phyloP scores from a whole-genome alignment of 2,888 invertebrate genomes.

The Drosophila colorata region DNA sequence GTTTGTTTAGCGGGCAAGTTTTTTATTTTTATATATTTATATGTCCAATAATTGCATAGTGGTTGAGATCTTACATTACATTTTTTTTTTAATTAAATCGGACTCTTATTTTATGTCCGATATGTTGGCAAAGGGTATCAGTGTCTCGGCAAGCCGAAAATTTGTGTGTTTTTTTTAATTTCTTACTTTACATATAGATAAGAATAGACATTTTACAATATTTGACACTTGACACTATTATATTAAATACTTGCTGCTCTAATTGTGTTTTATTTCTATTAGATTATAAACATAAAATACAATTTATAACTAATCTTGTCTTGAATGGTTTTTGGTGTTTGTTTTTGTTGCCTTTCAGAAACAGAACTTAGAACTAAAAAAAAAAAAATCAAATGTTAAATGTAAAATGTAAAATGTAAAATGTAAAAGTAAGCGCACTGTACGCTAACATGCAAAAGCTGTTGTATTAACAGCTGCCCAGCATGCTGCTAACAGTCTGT shows the following conservation, averaged over 20 bases:
- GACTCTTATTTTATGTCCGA: neutral
- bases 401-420: neutral
- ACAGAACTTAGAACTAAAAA: conserved; percentile 41
- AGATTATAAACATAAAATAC: conserved; percentile 37
- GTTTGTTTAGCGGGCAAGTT: too few relatives aligned
- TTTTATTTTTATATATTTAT: too few relatives aligned
- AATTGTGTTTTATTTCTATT: conserved; percentile 66
- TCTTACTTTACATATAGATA: conserved; percentile 19
- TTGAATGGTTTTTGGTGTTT: conserved; percentile 10
- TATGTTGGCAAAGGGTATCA: conserved; percentile 10
- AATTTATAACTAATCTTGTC: conserved; percentile 25
- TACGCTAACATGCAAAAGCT: conserved; percentile 35
- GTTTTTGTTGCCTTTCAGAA: conserved; percentile 26
- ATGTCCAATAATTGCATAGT: too few relatives aligned
- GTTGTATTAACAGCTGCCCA: conserved; percentile 23
- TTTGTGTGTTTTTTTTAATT: neutral
- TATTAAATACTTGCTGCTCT: conserved; percentile 74
- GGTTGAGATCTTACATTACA: neutral
- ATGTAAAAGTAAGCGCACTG: conserved; percentile 13
- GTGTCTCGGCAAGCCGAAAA: conserved; percentile 24
- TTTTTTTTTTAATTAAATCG: neutral
- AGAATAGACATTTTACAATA: conserved; percentile 24
- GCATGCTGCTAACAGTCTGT: conserved; percentile 44
- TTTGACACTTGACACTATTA: conserved; percentile 24
- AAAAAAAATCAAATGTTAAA: neutral